Conservation (phyloP, 1,140 invertebrate genomes). For the Diorhabda carinulata region DNA sequence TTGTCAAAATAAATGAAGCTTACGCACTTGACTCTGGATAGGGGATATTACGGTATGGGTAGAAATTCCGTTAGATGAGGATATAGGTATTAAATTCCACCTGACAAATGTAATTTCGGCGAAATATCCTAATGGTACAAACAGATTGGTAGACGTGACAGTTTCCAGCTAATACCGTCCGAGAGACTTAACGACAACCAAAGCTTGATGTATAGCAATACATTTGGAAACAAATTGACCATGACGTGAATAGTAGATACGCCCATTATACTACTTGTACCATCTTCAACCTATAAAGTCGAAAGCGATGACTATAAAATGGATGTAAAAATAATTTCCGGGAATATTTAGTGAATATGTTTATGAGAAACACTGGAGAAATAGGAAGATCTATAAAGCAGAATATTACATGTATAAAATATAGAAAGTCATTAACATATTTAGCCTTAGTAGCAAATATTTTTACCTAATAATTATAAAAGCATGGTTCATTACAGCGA, state of each 20-base stretch:
- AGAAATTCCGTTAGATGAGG: background rate
- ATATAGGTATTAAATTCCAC: slow-evolving; percentile 44
- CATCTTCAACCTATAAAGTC: too few species aligned
- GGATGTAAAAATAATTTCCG: too few species aligned
- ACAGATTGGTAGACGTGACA: slow-evolving; percentile 44
- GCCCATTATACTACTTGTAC: background rate
- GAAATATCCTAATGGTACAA: slow-evolving; percentile 46
- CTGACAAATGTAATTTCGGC: slow-evolving; percentile 44
- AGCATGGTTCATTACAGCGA: too few species aligned
- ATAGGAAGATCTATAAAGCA: too few species aligned
- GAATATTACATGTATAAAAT: too few species aligned
- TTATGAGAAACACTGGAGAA: too few species aligned
- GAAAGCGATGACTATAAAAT: too few species aligned
- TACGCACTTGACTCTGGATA: background rate
- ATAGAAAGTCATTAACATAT: too few species aligned
- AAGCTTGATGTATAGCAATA: slow-evolving; percentile 42
- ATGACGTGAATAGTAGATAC: slow-evolving; percentile 17
- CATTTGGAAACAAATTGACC: slow-evolving; percentile 38
- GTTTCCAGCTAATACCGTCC: slow-evolving; percentile 33
- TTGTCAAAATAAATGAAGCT: slow-evolving; percentile 2
- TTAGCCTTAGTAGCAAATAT: too few species aligned
- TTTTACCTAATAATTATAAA: too few species aligned
- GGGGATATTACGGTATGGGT: background rate
- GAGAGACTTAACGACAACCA: slow-evolving; percentile 43
- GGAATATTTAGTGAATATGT: too few species aligned